Evolutionary conservation across 2,797 vertebrate genomes (phyloP), one percentile per base, ranked within the genome.

Genomic region (Gephyroberyx darwinii): DNA sequence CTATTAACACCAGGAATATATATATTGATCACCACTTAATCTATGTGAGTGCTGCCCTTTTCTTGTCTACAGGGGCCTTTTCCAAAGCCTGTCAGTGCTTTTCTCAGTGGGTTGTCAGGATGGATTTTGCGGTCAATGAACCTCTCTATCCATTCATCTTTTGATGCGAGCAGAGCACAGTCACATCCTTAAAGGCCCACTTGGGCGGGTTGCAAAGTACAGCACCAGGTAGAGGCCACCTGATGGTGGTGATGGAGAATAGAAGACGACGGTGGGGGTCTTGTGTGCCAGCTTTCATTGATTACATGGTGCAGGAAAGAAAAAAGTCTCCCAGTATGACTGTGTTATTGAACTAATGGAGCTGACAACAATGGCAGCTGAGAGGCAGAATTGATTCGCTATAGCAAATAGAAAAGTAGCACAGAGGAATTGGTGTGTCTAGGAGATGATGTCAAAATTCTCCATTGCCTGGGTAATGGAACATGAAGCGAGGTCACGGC

Each of bases 361-460:
- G 52, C 67, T 39, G 60, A 63, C 80, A 63, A 75, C 59, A 56
- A 66, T 20, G 52, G 50, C 60, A 64, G 55, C 68, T 64, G 37
- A 80, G 67, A 72, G 70, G 76, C 37, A 26, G 14, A 43, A 81
- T 81, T 31, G 57, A 84, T 82, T 81, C 59, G 16, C 54, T 51
- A 55, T 39, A 26, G 20, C 6, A 16, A 51, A 14, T 41, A 33
- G 55, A 60, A 5, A 31, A 51, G 43, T 20, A 19, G 45, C 50
- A 35, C 26, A 47, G 41, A 55, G n/a, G 39, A 26, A 45, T 45
- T 39, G 1, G 20, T 45, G 45, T 5, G 17, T 39, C n/a, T 13
- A 12, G 22, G 8, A 14, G 22, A 57, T 37, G 14, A 58, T 16
- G 43, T 45, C 5, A 5, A 16, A 45, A 45, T 16, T 13, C 20